Evolutionary conservation across 2,113 vertebrate species (phyloP), one percentile per base, ranked within the genome.

Genomic region (Aspiorhynchus laticeps): DNA sequence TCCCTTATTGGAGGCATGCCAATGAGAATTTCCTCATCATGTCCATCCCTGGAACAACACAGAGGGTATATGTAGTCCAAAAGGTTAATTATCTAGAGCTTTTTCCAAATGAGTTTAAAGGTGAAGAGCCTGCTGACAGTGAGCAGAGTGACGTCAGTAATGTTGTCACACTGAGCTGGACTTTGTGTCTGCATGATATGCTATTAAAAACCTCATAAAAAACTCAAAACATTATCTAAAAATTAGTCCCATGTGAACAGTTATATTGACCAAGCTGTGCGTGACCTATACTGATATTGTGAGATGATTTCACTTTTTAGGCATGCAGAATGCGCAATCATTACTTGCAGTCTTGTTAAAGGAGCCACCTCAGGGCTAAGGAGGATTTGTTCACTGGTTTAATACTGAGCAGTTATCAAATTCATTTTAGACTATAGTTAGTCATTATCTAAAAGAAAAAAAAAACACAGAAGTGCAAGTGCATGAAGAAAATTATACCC

Each of bases 31-130:
- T 48, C 76, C 78, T 85, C 87, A 83, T 21, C 24, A 56, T 26
- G 5, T 7, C 11, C 28, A 80, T 87, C n/a, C 89, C 89, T 90
- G 91, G 86, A 86, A 91, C 91, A 87, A 89, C 85, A 71, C 86
- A 80, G 74, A 21, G 59, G 89, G 87, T 89, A 79, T 75, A 89
- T 88, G 56, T 71, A 80, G 84, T 90, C 84, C 84, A 91, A 88
- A 88, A 91, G 87, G 76, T 87, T 91, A 90, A 48, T 53, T 53
- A 15, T 19, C 59, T 83, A 80, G 71, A 89, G 80, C 14, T 77
- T 75, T 87, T 69, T 71, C 76, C 73, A 53, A 83, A 24, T 88
- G 78, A 69, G 75, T 69, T 33, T 67, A 43, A 65, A 69, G 28
- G 36, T 56, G 41, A 31, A 28, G 46, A 33, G 33, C 46, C 31